phyloP scores from a whole-genome alignment of 2,113 vertebrate genomes.

The Mellivora capensis region DNA sequence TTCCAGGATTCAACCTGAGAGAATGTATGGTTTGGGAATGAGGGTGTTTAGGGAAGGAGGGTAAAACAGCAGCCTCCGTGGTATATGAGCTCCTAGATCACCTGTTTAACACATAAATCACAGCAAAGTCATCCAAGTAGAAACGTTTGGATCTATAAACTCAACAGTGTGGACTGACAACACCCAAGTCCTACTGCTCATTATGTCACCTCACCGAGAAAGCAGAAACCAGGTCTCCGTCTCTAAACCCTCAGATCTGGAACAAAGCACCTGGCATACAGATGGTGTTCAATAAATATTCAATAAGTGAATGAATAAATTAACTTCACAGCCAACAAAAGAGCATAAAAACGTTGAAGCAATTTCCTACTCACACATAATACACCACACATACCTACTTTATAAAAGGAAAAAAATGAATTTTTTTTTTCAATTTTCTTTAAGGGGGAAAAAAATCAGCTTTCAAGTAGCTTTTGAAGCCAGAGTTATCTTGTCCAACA shows the following conservation, averaged over 20 bases:
- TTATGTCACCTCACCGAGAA: background rate
- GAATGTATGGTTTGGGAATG: background rate
- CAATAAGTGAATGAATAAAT: background rate
- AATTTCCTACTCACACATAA: background rate
- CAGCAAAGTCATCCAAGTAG: background rate
- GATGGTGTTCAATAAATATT: background rate
- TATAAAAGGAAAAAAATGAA: background rate
- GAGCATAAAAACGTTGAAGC: background rate
- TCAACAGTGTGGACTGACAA: background rate
- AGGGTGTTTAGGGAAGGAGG: background rate
- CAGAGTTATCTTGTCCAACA: background rate
- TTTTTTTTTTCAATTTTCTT: background rate
- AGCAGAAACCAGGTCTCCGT: background rate
- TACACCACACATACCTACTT: background rate
- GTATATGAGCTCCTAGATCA: background rate
- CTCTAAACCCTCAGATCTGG: background rate
- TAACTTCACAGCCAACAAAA: background rate
- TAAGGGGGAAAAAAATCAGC: background rate
- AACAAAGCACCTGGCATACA: background rate
- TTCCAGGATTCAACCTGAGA: background rate
- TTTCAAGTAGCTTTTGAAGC: slow-evolving; percentile 29
- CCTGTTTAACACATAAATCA: background rate
- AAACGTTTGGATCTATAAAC: background rate
- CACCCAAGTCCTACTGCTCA: background rate
- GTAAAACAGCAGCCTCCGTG: background rate